Base-by-base conservation (phyloP, 2,113 vertebrate genomes). In the Tamias sibiricus region DNA sequence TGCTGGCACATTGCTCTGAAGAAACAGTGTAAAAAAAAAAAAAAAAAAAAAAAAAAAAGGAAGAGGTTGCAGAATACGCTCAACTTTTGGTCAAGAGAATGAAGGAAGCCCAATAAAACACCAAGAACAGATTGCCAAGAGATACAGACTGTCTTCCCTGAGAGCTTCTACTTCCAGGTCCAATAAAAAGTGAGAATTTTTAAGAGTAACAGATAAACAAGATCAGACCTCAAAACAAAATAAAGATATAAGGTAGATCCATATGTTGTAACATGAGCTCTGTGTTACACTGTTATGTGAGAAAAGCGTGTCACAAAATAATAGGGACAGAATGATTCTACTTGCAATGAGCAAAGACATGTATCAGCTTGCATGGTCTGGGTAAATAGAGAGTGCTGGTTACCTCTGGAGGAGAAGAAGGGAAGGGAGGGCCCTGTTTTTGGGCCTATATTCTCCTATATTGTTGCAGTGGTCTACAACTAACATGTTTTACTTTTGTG, bases 251-350 rank as follows among this genome's bases (percentile, higher is more conserved):
- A 66, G 35, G 12, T 80, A 24, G 32, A 64, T 32, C 42, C 77
- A 28, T 66, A n/a, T 9, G 30, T 42, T 80, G 6, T 69, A 84
- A 79, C 32, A 75, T 57, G 62, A 66, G 4, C 8, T 62, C 9
- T 69, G 26, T 64, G 74, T 69, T 42, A 85, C 37, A 71, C 49
- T 84, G 35, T 62, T 59, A 57, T 59, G 6, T 91, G 37, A 82
- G 59, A 69, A 93, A 87, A 88, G 13, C 66, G 75, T 76, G 11
- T 84, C 54, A 83, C 40, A 80, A 95, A 88, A 37, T 64, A 47
- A 85, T 24, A 52, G 59, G 66, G 19, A 69, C 7, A 66, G 44
- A 74, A n/a, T 42, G 26, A 54, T 69, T 95, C 82, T 90, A 42
- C 90, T 66, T 74, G 24, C n/a, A 40, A 76, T 44, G 37, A 47